A percentile compares a stretch with the other conserved stretches of the same genome.
phyloP scores from a whole-genome alignment of 2,113 vertebrate genomes.

The Pristiophorus japonicus region DNA sequence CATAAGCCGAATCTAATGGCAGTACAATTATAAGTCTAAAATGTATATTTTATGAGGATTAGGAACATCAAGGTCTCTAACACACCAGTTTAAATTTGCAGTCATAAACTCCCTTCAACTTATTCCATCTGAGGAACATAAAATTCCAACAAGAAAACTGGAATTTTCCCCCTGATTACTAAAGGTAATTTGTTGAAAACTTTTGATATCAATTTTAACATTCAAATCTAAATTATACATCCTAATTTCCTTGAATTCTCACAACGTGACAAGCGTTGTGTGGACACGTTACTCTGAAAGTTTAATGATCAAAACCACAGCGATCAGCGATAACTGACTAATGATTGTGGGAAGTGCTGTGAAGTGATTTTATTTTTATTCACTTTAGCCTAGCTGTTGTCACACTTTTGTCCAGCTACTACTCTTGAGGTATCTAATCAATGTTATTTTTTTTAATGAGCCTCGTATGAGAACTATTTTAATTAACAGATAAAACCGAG shows the following conservation, averaged over 20 bases:
- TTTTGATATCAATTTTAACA: not conserved
- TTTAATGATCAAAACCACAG: not conserved
- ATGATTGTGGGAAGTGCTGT: not conserved
- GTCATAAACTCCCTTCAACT: not conserved
- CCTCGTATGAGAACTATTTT: too few relatives aligned
- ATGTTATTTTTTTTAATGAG: not conserved
- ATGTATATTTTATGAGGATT: too few relatives aligned
- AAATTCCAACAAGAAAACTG: not conserved
- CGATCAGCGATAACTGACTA: not conserved
- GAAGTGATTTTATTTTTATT: not conserved
- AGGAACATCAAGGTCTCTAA: not conserved
- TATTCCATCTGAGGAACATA: not conserved
- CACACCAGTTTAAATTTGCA: not conserved
- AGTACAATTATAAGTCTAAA: too few relatives aligned
- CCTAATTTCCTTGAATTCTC: not conserved
- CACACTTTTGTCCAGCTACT: not conserved
- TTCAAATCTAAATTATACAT: not conserved
- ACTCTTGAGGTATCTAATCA: not conserved
- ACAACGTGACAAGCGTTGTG: not conserved
- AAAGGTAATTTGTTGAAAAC: not conserved
- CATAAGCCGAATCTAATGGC: too few relatives aligned
- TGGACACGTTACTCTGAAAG: not conserved
- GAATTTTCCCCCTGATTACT: too few relatives aligned
- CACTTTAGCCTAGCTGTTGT: not conserved
- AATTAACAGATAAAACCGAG: too few relatives aligned